Evolutionary conservation across 2,113 vertebrate genomes (phyloP).

Genomic region (Apteryx mantelli): DNA sequence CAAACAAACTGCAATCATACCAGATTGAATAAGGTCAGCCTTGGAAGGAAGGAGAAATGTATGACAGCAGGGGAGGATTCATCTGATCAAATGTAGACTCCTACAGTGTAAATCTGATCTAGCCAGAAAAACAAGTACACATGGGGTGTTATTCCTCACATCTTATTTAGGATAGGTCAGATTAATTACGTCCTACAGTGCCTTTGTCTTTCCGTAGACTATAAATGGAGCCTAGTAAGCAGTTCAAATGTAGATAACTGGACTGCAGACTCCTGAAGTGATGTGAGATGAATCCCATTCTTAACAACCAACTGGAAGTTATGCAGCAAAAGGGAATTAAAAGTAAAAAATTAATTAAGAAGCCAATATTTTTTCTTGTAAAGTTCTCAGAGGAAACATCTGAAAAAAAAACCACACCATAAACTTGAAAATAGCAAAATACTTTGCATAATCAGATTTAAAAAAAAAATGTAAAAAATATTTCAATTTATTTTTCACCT

Average conservation of each 20-base stretch:
- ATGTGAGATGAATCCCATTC: neutral
- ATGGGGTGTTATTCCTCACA: slow-evolving; percentile 32
- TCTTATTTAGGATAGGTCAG: slow-evolving; percentile 52
- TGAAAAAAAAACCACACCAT: neutral
- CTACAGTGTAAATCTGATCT: slow-evolving; percentile 53
- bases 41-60: slow-evolving; percentile 41
- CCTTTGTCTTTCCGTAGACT: slow-evolving; percentile 32
- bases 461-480: neutral
- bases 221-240: neutral
- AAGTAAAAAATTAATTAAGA: neutral
- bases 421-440: neutral
- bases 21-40: neutral
- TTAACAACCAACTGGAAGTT: neutral
- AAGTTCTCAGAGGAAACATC: neutral
- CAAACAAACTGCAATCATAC: neutral
- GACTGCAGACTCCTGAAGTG: neutral
- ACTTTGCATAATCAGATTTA: neutral
- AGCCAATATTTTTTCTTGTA: neutral
- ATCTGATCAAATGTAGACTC: slow-evolving; percentile 57
- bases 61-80: slow-evolving; percentile 28
- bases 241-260: neutral
- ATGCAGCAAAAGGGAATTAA: neutral
- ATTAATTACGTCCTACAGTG: slow-evolving; percentile 52
- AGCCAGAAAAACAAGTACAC: slow-evolving; percentile 54
- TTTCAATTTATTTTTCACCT: neutral